These are phyloP conservation scores for Leptopilina drosophilae DNA, from an alignment of 2,888 invertebrate species.

Conservation along the genomic window DNA sequence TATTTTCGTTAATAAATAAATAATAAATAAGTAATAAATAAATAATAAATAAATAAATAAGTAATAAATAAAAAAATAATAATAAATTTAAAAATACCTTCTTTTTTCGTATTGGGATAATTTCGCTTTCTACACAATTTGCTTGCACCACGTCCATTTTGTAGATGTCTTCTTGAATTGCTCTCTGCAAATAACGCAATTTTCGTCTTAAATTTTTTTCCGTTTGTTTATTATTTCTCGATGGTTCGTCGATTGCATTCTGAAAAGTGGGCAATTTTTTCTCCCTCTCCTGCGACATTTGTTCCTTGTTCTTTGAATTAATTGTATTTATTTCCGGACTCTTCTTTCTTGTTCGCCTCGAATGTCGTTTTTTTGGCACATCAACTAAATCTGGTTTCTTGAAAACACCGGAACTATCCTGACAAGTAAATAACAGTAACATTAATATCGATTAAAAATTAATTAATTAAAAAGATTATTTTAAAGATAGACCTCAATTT, in stretches of 20 bases:
- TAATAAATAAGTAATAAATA: not conserved
- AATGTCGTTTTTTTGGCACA: constrained; percentile 43
- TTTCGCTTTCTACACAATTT: constrained; percentile 2
- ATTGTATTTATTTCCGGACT: not conserved
- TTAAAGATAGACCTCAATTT: constrained; percentile 5
- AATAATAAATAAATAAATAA: too few relatives aligned
- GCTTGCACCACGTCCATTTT: constrained; percentile 64
- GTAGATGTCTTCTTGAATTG: constrained; percentile 63
- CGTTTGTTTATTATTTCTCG: constrained; percentile 7
- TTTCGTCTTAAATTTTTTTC: constrained; percentile 46
- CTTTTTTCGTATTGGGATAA: constrained; percentile 1
- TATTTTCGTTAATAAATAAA: not conserved
- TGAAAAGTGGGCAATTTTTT: constrained; percentile 18
- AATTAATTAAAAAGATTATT: not conserved
- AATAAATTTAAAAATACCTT: not conserved
- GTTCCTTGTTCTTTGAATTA: not conserved
- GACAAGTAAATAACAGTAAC: not conserved
- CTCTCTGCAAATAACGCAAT: constrained; percentile 56
- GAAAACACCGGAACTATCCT: not conserved
- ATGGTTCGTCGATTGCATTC: not conserved
- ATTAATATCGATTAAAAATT: not conserved
- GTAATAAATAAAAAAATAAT: not conserved
- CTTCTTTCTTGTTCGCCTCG: not conserved
- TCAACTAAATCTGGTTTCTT: not conserved
- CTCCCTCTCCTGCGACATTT: not conserved